Percentiles rank a stretch among this genome's conserved stretches.
phyloP scores from a whole-genome alignment of 2,113 vertebrate species.

The Formicarius rufipectus region DNA sequence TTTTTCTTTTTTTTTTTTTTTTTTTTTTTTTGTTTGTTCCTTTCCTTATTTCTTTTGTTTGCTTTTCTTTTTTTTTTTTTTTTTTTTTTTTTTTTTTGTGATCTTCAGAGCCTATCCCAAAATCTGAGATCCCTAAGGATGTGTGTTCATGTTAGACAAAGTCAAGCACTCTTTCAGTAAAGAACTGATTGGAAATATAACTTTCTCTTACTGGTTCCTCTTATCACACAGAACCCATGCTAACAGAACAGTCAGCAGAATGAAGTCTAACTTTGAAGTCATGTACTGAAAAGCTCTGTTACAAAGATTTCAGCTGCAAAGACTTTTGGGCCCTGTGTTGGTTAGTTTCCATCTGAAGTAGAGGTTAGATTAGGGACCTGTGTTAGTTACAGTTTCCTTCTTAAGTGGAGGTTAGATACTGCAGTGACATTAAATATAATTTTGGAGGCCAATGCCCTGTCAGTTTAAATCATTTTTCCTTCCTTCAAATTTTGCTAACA shows the following conservation, averaged over 20 bases:
- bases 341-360: not conserved
- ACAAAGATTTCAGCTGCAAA: not conserved
- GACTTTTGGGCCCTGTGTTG: not conserved
- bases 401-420: not conserved
- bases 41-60: not conserved
- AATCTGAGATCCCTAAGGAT: not conserved
- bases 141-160: not conserved
- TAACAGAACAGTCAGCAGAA: not conserved
- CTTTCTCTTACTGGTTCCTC: not conserved
- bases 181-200: accelerated
- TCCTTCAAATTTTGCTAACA: not conserved
- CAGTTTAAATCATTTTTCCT: not conserved
- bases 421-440: accelerated
- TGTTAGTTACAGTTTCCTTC: not conserved
- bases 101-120: not conserved
- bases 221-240: not conserved
- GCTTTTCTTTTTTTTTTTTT: not conserved
- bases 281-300: not conserved
- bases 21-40: not conserved
- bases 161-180: not conserved
- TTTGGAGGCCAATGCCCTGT: not conserved
- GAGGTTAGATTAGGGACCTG: not conserved
- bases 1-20: not conserved
- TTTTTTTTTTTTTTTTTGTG: not conserved
- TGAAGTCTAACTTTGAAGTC: not conserved